phyloP scores from a whole-genome alignment of 2,113 vertebrate genomes.

The Mungos mungo region DNA sequence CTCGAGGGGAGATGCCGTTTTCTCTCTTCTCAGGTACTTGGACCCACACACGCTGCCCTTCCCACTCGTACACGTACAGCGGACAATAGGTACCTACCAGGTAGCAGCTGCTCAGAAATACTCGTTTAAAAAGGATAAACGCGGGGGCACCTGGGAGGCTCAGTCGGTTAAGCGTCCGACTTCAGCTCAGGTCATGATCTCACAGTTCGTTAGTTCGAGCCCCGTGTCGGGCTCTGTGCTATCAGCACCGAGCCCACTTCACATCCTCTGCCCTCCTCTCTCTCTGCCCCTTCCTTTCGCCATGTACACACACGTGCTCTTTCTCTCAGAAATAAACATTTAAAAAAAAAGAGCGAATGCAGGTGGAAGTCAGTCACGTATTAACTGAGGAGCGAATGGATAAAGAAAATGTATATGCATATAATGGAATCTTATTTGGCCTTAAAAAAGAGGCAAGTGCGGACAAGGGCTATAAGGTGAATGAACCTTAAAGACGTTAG shows the following conservation, averaged over 20 bases:
- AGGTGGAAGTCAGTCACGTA: not conserved
- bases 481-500: not conserved
- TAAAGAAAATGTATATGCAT: not conserved
- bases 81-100: not conserved
- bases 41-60: not conserved
- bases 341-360: not conserved
- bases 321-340: too few species aligned
- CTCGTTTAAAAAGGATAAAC: not conserved
- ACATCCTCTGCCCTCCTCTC: too few species aligned
- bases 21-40: not conserved
- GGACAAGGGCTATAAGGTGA: fast-evolving
- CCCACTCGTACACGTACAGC: not conserved
- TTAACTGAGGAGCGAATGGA: not conserved
- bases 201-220: too few species aligned
- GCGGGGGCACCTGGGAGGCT: not conserved
- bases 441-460: not conserved
- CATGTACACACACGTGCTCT: too few species aligned
- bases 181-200: too few species aligned
- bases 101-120: not conserved
- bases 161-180: too few species aligned
- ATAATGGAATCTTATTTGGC: not conserved
- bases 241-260: too few species aligned
- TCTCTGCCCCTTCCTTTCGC: too few species aligned
- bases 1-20: not conserved
- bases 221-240: too few species aligned